Evolutionary conservation across 2,113 vertebrate species (phyloP), one percentile per base, ranked within the genome.

Genomic region (Megaleporinus macrocephalus): DNA sequence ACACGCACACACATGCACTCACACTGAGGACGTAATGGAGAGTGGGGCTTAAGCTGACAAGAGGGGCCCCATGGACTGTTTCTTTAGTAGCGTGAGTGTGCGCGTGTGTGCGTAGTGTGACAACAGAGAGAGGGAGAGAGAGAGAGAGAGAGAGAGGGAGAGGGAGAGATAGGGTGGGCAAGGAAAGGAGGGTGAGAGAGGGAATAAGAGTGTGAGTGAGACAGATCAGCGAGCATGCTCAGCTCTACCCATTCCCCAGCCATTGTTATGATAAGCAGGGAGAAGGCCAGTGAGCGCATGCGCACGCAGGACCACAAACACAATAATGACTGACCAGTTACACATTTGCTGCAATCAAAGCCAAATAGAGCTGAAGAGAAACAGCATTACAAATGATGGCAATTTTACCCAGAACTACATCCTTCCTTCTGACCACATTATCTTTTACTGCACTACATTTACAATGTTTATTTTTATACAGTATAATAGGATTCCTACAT

Each of bases 181-280:
- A n/a, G 33, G 33, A 22, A n/a, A 22, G 36, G 65, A 36, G 65
- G 65, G 16, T 9, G 30, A 66, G 62, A 29, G 76, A 51, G 47
- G 49, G 44, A 78, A 51, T 27, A 51, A 71, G 36, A 41, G 66
- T 36, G 20, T 22, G 66, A 68, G 62, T 30, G 62, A 51, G 61
- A 47, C 10, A 78, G 69, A 77, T 83, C 74, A 47, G 81, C 41
- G 30, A 41, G 47, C 73, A 26, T 74, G 80, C 73, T 77, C 83
- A 78, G 63, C 82, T 80, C 77, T 75, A 27, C 68, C 57, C 84
- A 44, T 84, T 79, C 73, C 76, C 24, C 71, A 80, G 85, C 76
- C 75, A 86, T 86, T 86, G 82, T 86, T 80, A 86, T 86, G 81
- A 86, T 86, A 86, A 80, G 59, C 72, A 78, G 83, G 53, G 65